Conservation (phyloP, 1,140 invertebrate species). For the Saccostrea echinata region DNA sequence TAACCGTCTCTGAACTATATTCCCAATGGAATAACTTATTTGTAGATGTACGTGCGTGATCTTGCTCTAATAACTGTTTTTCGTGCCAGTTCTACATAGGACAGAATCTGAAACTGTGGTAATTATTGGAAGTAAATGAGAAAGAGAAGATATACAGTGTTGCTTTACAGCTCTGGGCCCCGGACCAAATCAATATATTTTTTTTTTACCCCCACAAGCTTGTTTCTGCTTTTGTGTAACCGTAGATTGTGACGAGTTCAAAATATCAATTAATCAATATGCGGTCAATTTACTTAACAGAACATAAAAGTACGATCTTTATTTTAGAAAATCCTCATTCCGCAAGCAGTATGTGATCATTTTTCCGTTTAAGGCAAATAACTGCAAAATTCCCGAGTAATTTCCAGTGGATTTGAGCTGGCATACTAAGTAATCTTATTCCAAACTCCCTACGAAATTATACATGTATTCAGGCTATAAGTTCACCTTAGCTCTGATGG, state of each 20-base stretch:
- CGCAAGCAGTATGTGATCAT: not conserved
- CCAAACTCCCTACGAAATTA: no score
- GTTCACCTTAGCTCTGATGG: no score
- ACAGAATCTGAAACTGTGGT: not conserved
- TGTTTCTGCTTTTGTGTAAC: not conserved
- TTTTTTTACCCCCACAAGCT: not conserved
- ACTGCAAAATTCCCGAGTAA: not conserved
- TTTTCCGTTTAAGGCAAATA: not conserved
- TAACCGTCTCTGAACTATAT: not conserved
- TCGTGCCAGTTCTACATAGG: not conserved
- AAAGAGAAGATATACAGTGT: conserved; percentile 17
- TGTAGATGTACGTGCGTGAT: conserved; percentile 10
- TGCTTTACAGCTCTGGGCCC: not conserved
- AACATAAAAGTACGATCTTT: not conserved
- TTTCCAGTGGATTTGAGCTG: not conserved
- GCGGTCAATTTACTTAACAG: not conserved
- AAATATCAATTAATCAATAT: not conserved
- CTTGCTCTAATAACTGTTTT: not conserved
- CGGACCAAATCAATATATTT: not conserved
- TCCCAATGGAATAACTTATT: not conserved
- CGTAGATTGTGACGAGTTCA: not conserved
- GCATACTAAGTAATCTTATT: not conserved
- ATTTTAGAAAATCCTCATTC: not conserved
- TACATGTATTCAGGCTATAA: no score
- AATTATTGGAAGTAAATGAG: conserved; percentile 24